A percentile compares a stretch with the other conserved stretches of the same genome.
Conservation (phyloP, 2,113 vertebrate species). For the Chloropsis cyanopogon region DNA sequence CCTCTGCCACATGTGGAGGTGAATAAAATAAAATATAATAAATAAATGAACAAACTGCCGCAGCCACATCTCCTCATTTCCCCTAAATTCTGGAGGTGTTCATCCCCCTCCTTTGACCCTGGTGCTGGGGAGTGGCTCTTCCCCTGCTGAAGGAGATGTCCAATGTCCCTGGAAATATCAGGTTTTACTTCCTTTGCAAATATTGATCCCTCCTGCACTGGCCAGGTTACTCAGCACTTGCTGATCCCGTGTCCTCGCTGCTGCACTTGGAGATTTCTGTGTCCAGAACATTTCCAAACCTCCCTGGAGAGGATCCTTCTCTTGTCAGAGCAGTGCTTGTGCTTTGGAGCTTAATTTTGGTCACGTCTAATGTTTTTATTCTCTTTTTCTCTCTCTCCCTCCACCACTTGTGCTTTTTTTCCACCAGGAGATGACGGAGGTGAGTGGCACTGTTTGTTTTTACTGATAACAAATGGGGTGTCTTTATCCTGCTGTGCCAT, state of each 20-base stretch:
- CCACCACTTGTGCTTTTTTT: background rate
- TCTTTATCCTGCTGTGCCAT: background rate
- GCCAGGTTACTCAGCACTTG: background rate
- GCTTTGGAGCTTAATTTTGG: background rate
- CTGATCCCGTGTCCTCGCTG: background rate
- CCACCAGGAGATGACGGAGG: slow-evolving; percentile 9
- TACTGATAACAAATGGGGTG: background rate
- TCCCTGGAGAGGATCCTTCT: background rate
- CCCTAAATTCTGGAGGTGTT: background rate
- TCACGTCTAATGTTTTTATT: background rate
- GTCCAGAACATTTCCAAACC: background rate
- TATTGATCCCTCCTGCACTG: background rate
- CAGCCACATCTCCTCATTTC: background rate
- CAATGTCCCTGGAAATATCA: background rate
- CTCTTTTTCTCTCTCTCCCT: background rate
- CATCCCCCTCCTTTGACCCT: background rate
- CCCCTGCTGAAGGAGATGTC: background rate
- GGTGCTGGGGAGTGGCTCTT: background rate
- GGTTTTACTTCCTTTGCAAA: background rate
- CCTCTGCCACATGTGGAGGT: background rate
- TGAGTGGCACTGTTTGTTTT: slow-evolving; percentile 39
- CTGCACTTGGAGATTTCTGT: background rate
- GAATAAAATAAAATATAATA: no score
- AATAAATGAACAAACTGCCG: no score
- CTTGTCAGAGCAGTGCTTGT: background rate